phyloP scores from a whole-genome alignment of 1,140 invertebrate species.

The Sipha flava region DNA sequence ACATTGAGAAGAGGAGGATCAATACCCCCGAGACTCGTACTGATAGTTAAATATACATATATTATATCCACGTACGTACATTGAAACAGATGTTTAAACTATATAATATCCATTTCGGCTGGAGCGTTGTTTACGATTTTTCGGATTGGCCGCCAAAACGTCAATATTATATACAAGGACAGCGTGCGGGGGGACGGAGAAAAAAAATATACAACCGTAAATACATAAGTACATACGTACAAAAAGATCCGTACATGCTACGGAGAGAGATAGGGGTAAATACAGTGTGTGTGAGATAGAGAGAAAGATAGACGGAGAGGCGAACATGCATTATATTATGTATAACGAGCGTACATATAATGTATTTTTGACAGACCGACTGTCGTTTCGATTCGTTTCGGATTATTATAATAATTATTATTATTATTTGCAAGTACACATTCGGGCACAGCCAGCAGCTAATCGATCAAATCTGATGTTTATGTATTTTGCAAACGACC shows the following conservation, averaged over 20 bases:
- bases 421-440: neutral
- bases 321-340: too few relatives aligned
- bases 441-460: neutral
- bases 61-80: neutral
- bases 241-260: too few relatives aligned
- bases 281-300: too few relatives aligned
- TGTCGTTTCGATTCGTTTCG: neutral
- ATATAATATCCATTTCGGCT: neutral
- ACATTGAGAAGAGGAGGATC: neutral
- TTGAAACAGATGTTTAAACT: neutral
- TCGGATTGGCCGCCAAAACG: neutral
- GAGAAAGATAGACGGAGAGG: neutral
- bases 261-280: too few relatives aligned
- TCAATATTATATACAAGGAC: neutral
- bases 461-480: neutral
- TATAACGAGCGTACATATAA: too few relatives aligned
- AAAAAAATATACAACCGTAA: too few relatives aligned
- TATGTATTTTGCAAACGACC: neutral
- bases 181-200: too few relatives aligned
- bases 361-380: neutral
- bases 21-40: neutral
- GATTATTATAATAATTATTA: neutral
- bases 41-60: neutral
- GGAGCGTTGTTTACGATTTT: too few relatives aligned
- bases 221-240: too few relatives aligned